Evolutionary conservation across 2,113 vertebrate species (phyloP).

Genomic region (Paracanthobrama guichenoti): DNA sequence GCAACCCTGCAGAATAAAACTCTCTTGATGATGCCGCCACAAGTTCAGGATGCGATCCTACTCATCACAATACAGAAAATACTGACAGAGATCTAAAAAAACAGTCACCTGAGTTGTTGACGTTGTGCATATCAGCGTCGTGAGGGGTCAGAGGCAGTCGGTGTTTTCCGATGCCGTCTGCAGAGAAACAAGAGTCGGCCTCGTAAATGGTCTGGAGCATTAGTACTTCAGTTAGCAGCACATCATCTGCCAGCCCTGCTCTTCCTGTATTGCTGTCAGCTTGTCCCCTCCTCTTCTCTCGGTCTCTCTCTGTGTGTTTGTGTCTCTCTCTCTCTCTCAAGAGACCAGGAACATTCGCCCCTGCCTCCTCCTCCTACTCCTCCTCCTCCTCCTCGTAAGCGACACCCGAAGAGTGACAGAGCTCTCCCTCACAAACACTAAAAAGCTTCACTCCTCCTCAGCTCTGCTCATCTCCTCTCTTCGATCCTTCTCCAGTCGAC

Average conservation of each 20-base stretch:
- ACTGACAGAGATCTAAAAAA: conserved; percentile 22
- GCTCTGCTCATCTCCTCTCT: conserved; percentile 41
- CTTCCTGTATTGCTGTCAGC: conserved; percentile 80
- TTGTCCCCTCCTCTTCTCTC: conserved; percentile 55
- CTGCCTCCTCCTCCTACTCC: conserved; percentile 47
- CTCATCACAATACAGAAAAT: not conserved
- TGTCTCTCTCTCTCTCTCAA: conserved; percentile 42
- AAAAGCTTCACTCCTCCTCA: conserved; percentile 42
- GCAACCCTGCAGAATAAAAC: not conserved
- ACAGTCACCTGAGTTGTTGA: conserved; percentile 95
- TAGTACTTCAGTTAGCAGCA: conserved; percentile 82
- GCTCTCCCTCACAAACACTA: conserved; percentile 43
- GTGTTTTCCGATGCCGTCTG: conserved; percentile 89
- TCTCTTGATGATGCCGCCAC: not conserved
- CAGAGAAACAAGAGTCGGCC: conserved; percentile 96
- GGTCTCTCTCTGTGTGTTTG: conserved; percentile 32
- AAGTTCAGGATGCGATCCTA: conserved; percentile 1
- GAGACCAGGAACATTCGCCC: conserved; percentile 48
- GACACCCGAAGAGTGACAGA: conserved; percentile 44
- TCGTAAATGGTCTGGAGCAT: conserved; percentile 99
- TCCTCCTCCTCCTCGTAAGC: conserved; percentile 37
- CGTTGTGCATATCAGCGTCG: conserved; percentile 89
- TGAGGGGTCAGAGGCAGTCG: conserved; percentile 82
- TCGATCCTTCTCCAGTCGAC: conserved; percentile 36
- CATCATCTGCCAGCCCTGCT: conserved; percentile 83